Percentiles rank a stretch among this genome's conserved stretches.
phyloP scores from a whole-genome alignment of 2,888 invertebrate genomes.

The Eupeodes latifasciatus region DNA sequence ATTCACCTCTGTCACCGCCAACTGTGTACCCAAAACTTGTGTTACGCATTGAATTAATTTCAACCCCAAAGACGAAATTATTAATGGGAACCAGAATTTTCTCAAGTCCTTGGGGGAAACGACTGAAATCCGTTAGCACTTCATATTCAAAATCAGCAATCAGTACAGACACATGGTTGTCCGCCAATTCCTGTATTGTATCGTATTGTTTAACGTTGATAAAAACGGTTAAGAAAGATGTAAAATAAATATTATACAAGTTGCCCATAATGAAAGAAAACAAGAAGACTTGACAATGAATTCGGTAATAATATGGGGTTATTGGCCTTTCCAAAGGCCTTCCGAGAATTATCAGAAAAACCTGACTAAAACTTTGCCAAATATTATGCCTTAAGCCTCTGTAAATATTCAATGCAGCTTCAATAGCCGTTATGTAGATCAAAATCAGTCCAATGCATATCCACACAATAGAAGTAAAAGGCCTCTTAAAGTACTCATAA shows the following conservation, averaged over 20 bases:
- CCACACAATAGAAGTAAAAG: constrained; percentile 34
- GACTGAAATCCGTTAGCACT: neutral
- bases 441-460: constrained; percentile 38
- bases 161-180: constrained; percentile 20
- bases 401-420: neutral
- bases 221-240: constrained; percentile 42
- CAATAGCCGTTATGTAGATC: constrained; percentile 49
- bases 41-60: constrained; percentile 31
- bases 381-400: neutral
- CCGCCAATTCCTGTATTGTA: constrained; percentile 33
- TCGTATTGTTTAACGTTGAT: constrained; percentile 37
- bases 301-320: constrained; percentile 7
- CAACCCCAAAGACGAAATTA: neutral
- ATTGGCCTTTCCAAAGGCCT: neutral
- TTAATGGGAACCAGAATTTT: neutral
- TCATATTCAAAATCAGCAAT: constrained; percentile 11
- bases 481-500: constrained; percentile 51
- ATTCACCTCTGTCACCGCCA: constrained; percentile 24
- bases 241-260: constrained; percentile 32
- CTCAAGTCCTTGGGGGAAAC: neutral
- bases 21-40: constrained; percentile 27
- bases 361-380: constrained; percentile 44
- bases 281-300: constrained; percentile 16
- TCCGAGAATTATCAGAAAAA: constrained; percentile 19
- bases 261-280: constrained; percentile 30